Base-by-base conservation (phyloP, 2,888 invertebrate species). In the Mystacides longicornis region DNA sequence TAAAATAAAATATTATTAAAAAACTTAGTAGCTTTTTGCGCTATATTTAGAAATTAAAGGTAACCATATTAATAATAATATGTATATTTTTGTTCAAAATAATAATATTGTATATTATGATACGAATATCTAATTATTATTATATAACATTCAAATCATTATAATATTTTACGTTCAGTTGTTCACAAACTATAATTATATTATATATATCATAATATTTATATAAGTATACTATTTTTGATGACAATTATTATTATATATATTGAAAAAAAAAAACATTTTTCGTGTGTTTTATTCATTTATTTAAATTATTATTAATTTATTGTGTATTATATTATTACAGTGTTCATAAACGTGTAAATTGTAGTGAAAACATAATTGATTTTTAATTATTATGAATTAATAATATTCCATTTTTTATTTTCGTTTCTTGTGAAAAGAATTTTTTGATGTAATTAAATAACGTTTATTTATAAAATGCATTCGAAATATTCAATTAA, bases 401-500 rank as follows among this genome's bases (percentile, higher is more conserved):
- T 22, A 48, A 23, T 3, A 20, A 23, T n/a, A 48, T 23, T 23
- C 22, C n/a, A 48, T 48, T 48, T 14, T 43, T 43, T 43, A 43
- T 43, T 43, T 43, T 14, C 7, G 48, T 20, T 22, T 23, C 16
- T 16, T 20, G 16, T 48, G 22, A 23, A 7, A 23, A 43, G 22
- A 11, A 20, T 48, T 48, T 18, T 37, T 37, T 37, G 37, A 37
- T 37, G 37, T 19, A 46, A 46, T 20, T 19, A 46, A 18, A 23
- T 37, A 37, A 37, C 45, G 58, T 57, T 60, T 56, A 55, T 58
- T 60, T 58, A 37, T 48, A 59, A 58, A 56, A 53, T 56, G 61
- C 61, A 59, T 61, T 59, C 54, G 56, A 51, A 61, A 57, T 52
- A 59, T 61, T 61, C 61, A 61, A 55, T 61, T 59, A 61, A 60